A percentile compares a stretch with the other conserved stretches of the same genome.
These are phyloP conservation scores for Steinernema carpocapsae DNA, from an alignment of 2,888 invertebrate genomes.

Conservation along the genomic window DNA sequence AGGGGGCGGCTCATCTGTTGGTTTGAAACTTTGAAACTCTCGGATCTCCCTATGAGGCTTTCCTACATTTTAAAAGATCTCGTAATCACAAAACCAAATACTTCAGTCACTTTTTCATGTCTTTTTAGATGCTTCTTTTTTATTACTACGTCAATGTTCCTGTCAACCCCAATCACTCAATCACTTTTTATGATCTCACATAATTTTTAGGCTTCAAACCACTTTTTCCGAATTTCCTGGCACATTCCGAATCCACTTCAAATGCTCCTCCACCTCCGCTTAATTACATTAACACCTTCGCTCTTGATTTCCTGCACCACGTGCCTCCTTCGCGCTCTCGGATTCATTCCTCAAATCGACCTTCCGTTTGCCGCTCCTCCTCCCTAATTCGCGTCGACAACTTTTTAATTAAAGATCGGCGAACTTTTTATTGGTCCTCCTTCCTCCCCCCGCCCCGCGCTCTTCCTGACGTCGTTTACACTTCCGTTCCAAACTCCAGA, in stretches of 20 bases:
- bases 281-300: neutral
- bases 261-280: neutral
- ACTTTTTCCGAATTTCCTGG: neutral
- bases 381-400: slow-evolving; percentile 24
- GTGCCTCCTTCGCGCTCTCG: neutral
- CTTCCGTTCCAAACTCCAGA: slow-evolving; percentile 7
- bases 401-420: slow-evolving; percentile 30
- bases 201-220: neutral
- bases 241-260: neutral
- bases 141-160: no score
- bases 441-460: no score
- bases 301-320: slow-evolving; percentile 12
- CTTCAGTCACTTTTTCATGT: no score
- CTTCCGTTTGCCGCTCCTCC: neutral
- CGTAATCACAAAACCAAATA: no score
- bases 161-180: neutral
- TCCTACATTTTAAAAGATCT: no score
- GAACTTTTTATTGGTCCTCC: slow-evolving; percentile 20
- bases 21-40: no score
- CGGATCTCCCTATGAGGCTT: no score
- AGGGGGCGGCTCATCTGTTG: no score
- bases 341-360: neutral
- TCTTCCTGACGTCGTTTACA: neutral
- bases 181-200: neutral
- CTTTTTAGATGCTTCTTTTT: no score